A percentile compares a stretch with the other conserved stretches of the same genome.
These are phyloP conservation scores for Trimorus sp. DNA, from an alignment of 2,888 invertebrate species.

Conservation along the genomic window DNA sequence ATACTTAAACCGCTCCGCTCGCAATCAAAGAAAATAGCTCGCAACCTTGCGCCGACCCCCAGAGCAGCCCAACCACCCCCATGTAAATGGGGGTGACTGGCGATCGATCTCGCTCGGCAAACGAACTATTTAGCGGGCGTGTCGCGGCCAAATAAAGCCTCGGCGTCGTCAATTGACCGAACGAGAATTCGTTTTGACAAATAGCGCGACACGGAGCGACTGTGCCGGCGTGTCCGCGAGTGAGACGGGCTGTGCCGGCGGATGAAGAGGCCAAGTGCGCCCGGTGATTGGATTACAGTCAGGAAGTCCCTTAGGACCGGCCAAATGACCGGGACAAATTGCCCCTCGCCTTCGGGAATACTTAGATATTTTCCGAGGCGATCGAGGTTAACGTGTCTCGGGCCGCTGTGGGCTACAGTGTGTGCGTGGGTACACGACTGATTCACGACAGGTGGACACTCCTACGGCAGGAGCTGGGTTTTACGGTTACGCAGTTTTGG, in stretches of 20 bases:
- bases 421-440: conserved; percentile 48
- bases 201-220: conserved; percentile 58
- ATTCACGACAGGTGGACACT: conserved; percentile 61
- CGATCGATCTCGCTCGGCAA: conserved; percentile 41
- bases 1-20: too few relatives aligned
- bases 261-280: conserved; percentile 77
- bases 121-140: conserved; percentile 61
- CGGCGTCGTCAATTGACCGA: conserved; percentile 49
- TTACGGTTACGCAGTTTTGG: too few relatives aligned
- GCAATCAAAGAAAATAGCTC: too few relatives aligned
- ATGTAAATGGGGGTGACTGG: too few relatives aligned
- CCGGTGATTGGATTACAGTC: conserved; percentile 82
- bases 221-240: conserved; percentile 40
- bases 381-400: conserved; percentile 66
- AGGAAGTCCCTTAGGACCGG: conserved; percentile 81
- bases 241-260: conserved; percentile 40
- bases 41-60: too few relatives aligned
- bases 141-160: conserved; percentile 58
- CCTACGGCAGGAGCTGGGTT: background rate
- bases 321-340: conserved; percentile 82
- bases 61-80: too few relatives aligned
- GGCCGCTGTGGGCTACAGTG: conserved; percentile 21
- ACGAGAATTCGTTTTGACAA: conserved; percentile 57
- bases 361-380: conserved; percentile 78
- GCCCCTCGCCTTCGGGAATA: conserved; percentile 82